Conservation (phyloP, 2,888 invertebrate species). For the Lasiommata megera region DNA sequence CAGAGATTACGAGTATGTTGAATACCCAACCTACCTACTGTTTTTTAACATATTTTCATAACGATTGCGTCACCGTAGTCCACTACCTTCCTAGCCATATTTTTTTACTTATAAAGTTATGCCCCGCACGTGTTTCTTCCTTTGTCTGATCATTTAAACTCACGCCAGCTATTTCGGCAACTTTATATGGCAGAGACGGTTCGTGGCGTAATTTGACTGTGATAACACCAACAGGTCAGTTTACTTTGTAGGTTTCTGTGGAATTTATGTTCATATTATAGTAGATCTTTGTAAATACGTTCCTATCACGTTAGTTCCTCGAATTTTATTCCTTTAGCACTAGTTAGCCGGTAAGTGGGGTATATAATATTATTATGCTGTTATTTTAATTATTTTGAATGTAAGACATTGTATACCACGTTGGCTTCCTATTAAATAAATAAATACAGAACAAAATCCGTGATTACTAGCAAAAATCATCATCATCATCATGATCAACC, state of each 20-base stretch:
- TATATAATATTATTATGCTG: no score
- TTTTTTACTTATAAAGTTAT: slow-evolving; percentile 72
- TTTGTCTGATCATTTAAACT: slow-evolving; percentile 71
- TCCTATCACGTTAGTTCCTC: no score
- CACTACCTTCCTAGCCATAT: slow-evolving; percentile 73
- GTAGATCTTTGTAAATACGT: background rate
- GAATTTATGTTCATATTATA: slow-evolving; percentile 33
- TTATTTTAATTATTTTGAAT: no score
- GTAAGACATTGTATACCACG: no score
- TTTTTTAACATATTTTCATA: background rate
- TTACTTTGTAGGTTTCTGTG: slow-evolving; percentile 42
- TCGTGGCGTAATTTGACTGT: slow-evolving; percentile 62
- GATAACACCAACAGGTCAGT: slow-evolving; percentile 42
- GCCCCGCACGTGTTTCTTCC: slow-evolving; percentile 72
- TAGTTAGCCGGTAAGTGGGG: no score
- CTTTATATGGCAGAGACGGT: slow-evolving; percentile 59
- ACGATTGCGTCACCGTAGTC: slow-evolving; percentile 78
- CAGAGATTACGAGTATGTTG: no score
- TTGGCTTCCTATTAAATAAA: no score
- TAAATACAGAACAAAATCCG: no score
- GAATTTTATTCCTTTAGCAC: no score
- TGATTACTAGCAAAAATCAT: no score
- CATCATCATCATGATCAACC: no score
- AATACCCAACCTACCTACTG: no score
- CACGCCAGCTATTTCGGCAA: slow-evolving; percentile 61